Percentiles rank a stretch among this genome's conserved stretches.
phyloP scores from a whole-genome alignment of 2,797 vertebrate genomes.

The Microctenopoma stevenorrisi region DNA sequence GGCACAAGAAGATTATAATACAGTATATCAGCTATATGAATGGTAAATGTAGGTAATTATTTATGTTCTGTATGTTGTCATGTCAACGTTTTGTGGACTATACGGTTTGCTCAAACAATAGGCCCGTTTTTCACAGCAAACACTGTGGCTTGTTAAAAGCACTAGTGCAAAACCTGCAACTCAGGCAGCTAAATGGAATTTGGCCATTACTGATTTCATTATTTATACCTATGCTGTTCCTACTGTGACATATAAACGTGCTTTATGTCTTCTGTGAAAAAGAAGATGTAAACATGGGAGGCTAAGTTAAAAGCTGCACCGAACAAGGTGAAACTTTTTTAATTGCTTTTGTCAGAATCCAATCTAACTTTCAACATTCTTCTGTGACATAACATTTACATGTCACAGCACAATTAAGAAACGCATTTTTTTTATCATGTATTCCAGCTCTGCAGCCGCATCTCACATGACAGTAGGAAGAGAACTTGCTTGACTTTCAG shows the following conservation, averaged over 20 bases:
- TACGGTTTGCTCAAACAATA: too few species aligned
- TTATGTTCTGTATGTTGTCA: too few species aligned
- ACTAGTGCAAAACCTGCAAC: background rate
- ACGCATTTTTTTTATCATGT: background rate
- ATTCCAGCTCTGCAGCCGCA: background rate
- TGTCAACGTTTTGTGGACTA: too few species aligned
- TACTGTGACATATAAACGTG: background rate
- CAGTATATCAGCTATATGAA: constrained; percentile 1
- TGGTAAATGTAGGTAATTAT: too few species aligned
- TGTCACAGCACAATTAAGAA: background rate
- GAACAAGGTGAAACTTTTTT: background rate
- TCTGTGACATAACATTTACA: background rate
- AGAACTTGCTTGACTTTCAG: constrained; percentile 65
- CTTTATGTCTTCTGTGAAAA: background rate
- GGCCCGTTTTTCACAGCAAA: background rate
- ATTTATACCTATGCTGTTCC: background rate
- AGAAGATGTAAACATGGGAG: background rate
- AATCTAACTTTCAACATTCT: background rate
- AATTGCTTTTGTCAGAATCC: background rate
- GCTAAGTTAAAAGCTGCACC: background rate
- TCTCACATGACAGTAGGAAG: constrained; percentile 13
- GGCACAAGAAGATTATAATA: constrained; percentile 18
- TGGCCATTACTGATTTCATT: background rate
- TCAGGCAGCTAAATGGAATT: background rate
- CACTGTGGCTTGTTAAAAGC: constrained; percentile 2